Conservation (phyloP, 2,888 invertebrate genomes). For the Linnaemya tessellans region DNA sequence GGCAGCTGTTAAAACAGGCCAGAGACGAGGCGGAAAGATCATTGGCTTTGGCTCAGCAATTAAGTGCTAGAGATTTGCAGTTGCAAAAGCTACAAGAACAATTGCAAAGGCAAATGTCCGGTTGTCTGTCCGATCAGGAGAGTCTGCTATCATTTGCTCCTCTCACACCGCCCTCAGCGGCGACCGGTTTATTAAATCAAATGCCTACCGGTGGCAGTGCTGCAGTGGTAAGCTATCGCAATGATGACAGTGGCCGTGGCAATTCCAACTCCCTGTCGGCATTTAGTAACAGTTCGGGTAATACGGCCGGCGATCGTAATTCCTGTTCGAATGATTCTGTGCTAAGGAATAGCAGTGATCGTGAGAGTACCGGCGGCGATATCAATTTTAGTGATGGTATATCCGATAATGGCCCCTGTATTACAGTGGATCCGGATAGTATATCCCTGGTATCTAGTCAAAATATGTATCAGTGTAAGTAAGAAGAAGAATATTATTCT, state of each 20-base stretch:
- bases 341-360: conserved; percentile 90
- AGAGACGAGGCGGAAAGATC: conserved; percentile 95
- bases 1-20: conserved; percentile 93
- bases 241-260: conserved; percentile 87
- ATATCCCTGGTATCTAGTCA: conserved; percentile 83
- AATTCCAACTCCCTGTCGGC: conserved; percentile 88
- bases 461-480: conserved; percentile 84
- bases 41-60: conserved; percentile 92
- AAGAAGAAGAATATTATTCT: not conserved
- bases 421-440: conserved; percentile 83
- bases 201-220: conserved; percentile 73
- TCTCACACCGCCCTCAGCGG: conserved; percentile 85
- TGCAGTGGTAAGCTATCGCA: conserved; percentile 84
- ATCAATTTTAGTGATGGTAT: conserved; percentile 89
- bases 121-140: conserved; percentile 93
- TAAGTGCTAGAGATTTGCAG: conserved; percentile 93
- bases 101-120: conserved; percentile 90
- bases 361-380: conserved; percentile 91
- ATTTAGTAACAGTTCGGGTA: conserved; percentile 81
- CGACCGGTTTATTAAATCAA: conserved; percentile 84
- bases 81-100: conserved; percentile 93
- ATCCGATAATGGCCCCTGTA: conserved; percentile 83
- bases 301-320: conserved; percentile 88
- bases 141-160: conserved; percentile 89
- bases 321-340: conserved; percentile 95